Conservation (phyloP, 1,140 invertebrate genomes). For the Agrypnia vestita region DNA sequence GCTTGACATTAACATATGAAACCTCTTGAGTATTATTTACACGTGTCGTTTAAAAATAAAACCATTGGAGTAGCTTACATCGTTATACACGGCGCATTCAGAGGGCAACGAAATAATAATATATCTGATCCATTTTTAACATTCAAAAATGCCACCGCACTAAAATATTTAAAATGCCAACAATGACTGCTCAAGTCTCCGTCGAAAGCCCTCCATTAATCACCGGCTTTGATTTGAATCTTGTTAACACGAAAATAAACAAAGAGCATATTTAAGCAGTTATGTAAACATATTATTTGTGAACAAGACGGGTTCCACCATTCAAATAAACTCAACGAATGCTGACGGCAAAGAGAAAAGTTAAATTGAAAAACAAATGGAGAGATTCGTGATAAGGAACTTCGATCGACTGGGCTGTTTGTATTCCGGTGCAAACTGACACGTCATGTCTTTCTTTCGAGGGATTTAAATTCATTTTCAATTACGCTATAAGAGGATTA, state of each 20-base stretch:
- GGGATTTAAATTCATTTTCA: slow-evolving; percentile 3
- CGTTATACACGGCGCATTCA: too few species aligned
- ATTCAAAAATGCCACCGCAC: neutral
- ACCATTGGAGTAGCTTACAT: too few species aligned
- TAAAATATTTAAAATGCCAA: neutral
- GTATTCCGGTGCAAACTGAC: neutral
- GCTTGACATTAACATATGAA: too few species aligned
- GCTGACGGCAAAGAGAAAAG: slow-evolving; percentile 18
- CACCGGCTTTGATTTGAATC: neutral
- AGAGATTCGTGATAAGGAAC: slow-evolving; percentile 21
- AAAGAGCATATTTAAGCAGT: neutral
- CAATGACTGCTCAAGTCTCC: neutral
- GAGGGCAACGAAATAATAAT: too few species aligned
- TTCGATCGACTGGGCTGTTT: slow-evolving; percentile 1
- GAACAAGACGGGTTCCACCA: neutral
- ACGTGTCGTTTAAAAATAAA: too few species aligned
- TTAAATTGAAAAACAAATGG: slow-evolving; percentile 37
- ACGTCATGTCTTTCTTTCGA: neutral
- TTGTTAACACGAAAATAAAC: neutral
- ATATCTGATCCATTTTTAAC: too few species aligned
- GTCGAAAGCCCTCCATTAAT: neutral
- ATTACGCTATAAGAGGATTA: too few species aligned
- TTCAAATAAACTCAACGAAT: slow-evolving; percentile 8
- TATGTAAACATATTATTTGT: slow-evolving; percentile 16
- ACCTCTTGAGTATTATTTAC: too few species aligned